A percentile compares a stretch with the other conserved stretches of the same genome.
These are phyloP conservation scores for Leptopilina syphax DNA, from an alignment of 2,888 invertebrate genomes.

Conservation along the genomic window DNA sequence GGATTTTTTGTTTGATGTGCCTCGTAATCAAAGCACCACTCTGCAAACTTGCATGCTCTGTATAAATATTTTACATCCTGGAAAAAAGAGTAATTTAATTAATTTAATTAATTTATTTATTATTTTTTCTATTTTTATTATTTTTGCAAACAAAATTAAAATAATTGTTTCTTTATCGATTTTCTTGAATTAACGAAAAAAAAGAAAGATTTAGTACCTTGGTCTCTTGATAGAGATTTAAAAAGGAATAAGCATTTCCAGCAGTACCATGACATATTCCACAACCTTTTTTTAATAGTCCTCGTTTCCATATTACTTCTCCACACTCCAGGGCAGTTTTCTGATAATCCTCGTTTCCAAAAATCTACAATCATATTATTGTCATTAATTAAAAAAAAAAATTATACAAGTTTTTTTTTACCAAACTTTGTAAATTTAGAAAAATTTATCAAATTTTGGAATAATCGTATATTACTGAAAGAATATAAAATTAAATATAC, in stretches of 20 bases:
- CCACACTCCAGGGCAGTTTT: conserved; percentile 84
- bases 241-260: conserved; percentile 91
- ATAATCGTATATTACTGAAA: neutral
- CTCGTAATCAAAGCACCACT: conserved; percentile 88
- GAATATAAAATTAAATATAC: conserved; percentile 72
- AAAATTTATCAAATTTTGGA: neutral
- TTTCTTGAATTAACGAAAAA: neutral
- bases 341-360: conserved; percentile 83
- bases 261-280: conserved; percentile 93
- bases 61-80: conserved; percentile 85
- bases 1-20: conserved; percentile 81
- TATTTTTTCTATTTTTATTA: neutral
- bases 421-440: neutral
- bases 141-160: neutral
- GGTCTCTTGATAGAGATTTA: conserved; percentile 88
- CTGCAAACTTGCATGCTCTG: conserved; percentile 87
- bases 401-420: neutral
- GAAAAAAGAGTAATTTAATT: conserved; percentile 56
- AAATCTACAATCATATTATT: conserved; percentile 79
- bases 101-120: neutral
- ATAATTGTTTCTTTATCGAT: neutral
- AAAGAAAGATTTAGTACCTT: conserved; percentile 76
- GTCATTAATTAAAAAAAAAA: neutral
- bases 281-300: conserved; percentile 89
- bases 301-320: conserved; percentile 89